Conservation (phyloP, 2,888 invertebrate species). For the Chrysodeixis includens region DNA sequence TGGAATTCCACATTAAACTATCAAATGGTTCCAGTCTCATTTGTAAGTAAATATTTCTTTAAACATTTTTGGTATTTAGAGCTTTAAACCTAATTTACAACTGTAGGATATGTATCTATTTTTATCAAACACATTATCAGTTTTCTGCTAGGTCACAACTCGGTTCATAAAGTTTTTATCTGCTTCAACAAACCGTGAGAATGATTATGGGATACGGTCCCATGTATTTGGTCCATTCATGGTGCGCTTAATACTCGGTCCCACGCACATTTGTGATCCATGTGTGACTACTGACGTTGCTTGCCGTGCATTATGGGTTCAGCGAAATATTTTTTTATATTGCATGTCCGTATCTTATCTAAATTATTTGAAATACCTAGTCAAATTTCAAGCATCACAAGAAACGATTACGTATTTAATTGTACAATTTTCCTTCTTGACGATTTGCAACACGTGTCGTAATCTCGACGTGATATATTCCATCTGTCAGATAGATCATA, state of each 20-base stretch:
- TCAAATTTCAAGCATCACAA: background rate
- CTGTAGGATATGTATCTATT: slow-evolving; percentile 26
- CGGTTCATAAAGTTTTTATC: slow-evolving; percentile 67
- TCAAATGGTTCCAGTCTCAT: slow-evolving; percentile 65
- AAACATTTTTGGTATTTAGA: slow-evolving; percentile 10
- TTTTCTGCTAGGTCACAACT: slow-evolving; percentile 54
- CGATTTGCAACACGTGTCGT: background rate
- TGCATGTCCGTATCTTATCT: slow-evolving; percentile 5
- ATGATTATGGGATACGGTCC: slow-evolving; percentile 73
- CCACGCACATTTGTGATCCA: slow-evolving; percentile 84
- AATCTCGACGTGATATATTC: background rate
- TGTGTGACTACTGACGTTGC: slow-evolving; percentile 65
- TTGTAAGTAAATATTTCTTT: slow-evolving; percentile 13
- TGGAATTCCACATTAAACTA: slow-evolving; percentile 74
- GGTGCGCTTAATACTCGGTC: slow-evolving; percentile 66
- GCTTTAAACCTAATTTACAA: slow-evolving; percentile 10
- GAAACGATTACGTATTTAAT: background rate
- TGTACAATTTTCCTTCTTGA: background rate
- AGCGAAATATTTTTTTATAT: slow-evolving; percentile 23
- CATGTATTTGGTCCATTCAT: slow-evolving; percentile 82
- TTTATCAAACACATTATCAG: slow-evolving; percentile 57
- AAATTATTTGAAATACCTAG: background rate
- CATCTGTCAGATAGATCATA: background rate
- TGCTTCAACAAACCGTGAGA: slow-evolving; percentile 80
- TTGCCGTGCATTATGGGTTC: slow-evolving; percentile 31